Percentiles rank a stretch among this genome's conserved stretches.
These are phyloP conservation scores for Agriopis marginaria DNA, from an alignment of 2,888 invertebrate genomes.

Conservation along the genomic window DNA sequence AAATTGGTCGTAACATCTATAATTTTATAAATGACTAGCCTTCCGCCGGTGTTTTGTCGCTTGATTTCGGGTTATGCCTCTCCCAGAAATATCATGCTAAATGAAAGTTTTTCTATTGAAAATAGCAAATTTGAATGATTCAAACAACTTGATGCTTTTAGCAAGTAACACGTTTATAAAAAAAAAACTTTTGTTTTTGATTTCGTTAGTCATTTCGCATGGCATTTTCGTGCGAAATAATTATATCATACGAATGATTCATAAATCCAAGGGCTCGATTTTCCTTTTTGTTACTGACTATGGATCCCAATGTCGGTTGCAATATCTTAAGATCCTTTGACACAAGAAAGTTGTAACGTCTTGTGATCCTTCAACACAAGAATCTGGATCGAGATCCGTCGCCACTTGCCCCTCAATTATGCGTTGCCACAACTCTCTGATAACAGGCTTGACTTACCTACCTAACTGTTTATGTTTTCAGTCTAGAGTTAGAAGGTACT, in stretches of 20 bases:
- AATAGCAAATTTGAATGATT: too few relatives aligned
- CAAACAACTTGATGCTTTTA: too few relatives aligned
- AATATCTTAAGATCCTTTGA: not conserved
- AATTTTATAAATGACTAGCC: slow-evolving; percentile 19
- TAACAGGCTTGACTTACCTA: slow-evolving; percentile 15
- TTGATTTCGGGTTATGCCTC: not conserved
- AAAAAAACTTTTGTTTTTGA: too few relatives aligned
- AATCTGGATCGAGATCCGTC: not conserved
- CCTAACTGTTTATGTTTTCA: slow-evolving; percentile 27
- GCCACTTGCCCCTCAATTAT: slow-evolving; percentile 28
- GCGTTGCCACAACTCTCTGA: slow-evolving; percentile 31
- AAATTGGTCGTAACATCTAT: slow-evolving; percentile 17
- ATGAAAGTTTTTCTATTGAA: too few relatives aligned
- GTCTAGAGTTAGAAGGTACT: slow-evolving; percentile 26
- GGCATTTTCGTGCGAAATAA: too few relatives aligned
- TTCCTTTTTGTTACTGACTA: too few relatives aligned
- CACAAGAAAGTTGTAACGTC: not conserved
- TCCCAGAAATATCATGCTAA: too few relatives aligned
- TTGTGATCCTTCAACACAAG: not conserved
- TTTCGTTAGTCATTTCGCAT: too few relatives aligned
- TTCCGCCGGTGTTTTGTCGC: slow-evolving; percentile 11
- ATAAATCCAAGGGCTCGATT: too few relatives aligned
- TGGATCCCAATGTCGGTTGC: not conserved
- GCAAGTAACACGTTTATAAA: too few relatives aligned
- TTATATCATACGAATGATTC: too few relatives aligned